Conservation (phyloP, 2,797 vertebrate genomes). For the Corythornis leucogaster region DNA sequence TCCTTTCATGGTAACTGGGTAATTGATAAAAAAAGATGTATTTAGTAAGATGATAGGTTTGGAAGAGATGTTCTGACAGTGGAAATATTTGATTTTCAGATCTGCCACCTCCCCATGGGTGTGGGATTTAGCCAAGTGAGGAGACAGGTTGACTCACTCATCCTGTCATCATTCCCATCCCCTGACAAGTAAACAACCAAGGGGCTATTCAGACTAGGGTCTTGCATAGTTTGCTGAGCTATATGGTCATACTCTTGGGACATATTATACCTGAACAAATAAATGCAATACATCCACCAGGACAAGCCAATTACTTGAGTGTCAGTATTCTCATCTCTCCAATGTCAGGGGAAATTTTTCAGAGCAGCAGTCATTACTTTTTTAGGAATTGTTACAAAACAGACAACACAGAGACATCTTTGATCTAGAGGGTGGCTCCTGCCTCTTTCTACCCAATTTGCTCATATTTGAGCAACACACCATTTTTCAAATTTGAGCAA, state of each 20-base stretch:
- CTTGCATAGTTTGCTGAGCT: background rate
- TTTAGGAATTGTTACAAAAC: background rate
- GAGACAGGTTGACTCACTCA: background rate
- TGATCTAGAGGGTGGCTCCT: background rate
- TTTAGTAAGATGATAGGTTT: background rate
- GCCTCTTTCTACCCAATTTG: background rate
- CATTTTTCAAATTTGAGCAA: background rate
- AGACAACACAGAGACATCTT: background rate
- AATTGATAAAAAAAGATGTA: accelerated
- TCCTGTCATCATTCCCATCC: background rate
- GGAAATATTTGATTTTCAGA: background rate
- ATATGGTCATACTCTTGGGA: background rate
- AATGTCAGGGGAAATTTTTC: background rate
- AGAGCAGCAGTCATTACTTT: background rate
- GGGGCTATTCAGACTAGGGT: too few relatives aligned
- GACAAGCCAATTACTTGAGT: background rate
- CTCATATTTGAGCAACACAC: background rate
- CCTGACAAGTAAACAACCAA: accelerated
- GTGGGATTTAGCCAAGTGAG: background rate
- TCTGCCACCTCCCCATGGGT: background rate
- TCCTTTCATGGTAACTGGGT: accelerated
- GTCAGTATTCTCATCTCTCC: background rate
- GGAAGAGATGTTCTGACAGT: background rate
- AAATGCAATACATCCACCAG: background rate
- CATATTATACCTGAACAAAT: background rate